Percentiles rank a stretch among this genome's conserved stretches.
phyloP scores from a whole-genome alignment of 2,113 vertebrate genomes.

The Hydrochoerus hydrochaeris region DNA sequence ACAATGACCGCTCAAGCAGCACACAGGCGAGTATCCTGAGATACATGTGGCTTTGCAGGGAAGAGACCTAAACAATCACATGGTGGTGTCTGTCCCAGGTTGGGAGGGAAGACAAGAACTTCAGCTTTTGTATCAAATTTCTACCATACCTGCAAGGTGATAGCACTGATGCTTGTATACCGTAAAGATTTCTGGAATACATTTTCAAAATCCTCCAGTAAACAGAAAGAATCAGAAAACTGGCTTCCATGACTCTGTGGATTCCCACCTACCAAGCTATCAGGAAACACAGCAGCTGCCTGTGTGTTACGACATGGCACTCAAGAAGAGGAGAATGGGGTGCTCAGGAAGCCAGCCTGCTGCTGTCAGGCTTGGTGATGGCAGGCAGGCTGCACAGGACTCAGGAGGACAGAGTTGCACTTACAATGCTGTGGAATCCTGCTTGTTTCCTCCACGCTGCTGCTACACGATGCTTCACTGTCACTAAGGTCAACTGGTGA shows the following conservation, averaged over 20 bases:
- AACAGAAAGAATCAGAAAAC: slow-evolving; percentile 15
- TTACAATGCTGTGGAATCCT: not conserved
- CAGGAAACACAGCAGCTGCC: not conserved
- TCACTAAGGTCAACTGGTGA: not conserved
- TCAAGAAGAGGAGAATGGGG: not conserved
- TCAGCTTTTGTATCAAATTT: not conserved
- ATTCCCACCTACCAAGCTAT: not conserved
- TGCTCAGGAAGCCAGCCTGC: rapidly evolving
- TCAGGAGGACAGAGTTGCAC: not conserved
- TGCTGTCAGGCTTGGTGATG: rapidly evolving
- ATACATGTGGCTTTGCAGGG: not conserved
- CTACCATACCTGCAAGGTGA: not conserved
- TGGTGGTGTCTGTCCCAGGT: no score
- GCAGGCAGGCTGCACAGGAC: rapidly evolving
- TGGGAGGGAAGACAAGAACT: not conserved
- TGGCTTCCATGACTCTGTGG: not conserved
- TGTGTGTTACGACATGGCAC: not conserved
- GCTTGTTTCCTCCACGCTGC: not conserved
- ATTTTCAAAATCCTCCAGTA: not conserved
- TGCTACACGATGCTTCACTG: not conserved
- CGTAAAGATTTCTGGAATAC: not conserved
- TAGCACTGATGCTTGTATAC: not conserved
- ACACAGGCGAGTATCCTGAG: not conserved
- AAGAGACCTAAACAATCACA: not conserved
- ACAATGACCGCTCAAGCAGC: not conserved